A percentile compares a stretch with the other conserved stretches of the same genome.
Evolutionary conservation across 2,113 vertebrate genomes (phyloP).

Genomic region (Pavo muticus): DNA sequence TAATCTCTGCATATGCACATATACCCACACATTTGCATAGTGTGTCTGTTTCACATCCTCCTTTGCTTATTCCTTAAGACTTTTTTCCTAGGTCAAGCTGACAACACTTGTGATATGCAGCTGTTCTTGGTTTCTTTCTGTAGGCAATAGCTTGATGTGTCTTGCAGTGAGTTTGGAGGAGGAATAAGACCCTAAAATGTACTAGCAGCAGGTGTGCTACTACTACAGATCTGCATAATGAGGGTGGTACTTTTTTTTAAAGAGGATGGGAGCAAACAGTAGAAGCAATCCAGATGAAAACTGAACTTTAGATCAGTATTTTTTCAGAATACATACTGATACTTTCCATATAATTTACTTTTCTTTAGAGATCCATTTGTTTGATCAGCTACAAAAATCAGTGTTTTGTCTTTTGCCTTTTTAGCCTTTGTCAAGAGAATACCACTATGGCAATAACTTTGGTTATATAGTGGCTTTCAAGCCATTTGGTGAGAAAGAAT

Average conservation of each 20-base stretch:
- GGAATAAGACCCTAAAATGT: neutral
- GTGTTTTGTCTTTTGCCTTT: neutral
- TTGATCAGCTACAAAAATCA: neutral
- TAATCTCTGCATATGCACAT: neutral
- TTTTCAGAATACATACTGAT: neutral
- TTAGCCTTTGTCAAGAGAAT: slow-evolving; percentile 93
- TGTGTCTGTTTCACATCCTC: neutral
- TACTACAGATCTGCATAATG: neutral
- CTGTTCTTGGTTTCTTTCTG: neutral
- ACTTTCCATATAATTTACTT: neutral
- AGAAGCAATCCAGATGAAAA: neutral
- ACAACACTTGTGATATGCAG: neutral
- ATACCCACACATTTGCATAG: neutral
- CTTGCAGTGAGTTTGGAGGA: neutral
- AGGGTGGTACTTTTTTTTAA: neutral
- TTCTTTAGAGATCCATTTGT: neutral
- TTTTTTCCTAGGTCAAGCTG: neutral
- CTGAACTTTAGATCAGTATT: neutral
- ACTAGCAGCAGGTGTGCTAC: neutral
- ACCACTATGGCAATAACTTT: slow-evolving; percentile 94
- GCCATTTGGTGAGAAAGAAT: slow-evolving; percentile 81
- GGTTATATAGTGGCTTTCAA: slow-evolving; percentile 96
- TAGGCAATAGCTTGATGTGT: neutral
- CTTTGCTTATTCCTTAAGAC: neutral
- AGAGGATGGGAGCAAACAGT: fast-evolving